phyloP scores from a whole-genome alignment of 2,113 vertebrate genomes.

The Tragelaphus strepsiceros region DNA sequence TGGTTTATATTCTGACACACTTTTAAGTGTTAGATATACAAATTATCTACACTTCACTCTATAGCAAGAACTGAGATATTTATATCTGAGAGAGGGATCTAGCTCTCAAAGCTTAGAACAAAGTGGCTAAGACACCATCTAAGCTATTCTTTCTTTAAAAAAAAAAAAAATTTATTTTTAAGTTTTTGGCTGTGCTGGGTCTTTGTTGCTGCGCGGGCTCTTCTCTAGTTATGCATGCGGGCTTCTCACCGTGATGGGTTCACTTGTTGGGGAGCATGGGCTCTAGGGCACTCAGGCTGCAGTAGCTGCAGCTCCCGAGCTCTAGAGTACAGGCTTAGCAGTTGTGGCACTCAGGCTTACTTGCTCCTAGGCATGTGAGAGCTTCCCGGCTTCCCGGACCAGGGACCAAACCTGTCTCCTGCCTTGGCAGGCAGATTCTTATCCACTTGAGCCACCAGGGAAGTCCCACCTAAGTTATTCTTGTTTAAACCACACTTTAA shows the following conservation, averaged over 20 bases:
- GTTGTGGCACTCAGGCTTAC: background rate
- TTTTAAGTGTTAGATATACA: background rate
- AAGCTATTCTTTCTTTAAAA: slow-evolving; percentile 13
- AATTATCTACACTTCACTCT: background rate
- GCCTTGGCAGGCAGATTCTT: background rate
- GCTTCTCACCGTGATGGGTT: background rate
- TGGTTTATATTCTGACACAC: slow-evolving; percentile 23
- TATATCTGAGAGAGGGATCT: background rate
- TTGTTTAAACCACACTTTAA: background rate
- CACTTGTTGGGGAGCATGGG: background rate
- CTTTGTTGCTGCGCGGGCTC: background rate
- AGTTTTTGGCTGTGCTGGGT: background rate
- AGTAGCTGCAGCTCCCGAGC: background rate
- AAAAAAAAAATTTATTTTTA: background rate
- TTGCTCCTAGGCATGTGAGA: background rate
- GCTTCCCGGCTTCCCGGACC: background rate
- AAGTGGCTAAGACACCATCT: background rate
- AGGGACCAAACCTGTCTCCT: background rate
- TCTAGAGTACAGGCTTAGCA: background rate
- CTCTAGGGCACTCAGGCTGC: background rate
- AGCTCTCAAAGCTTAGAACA: background rate
- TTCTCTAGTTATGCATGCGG: background rate
- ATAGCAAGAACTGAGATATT: background rate
- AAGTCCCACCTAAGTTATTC: background rate
- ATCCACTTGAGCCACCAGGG: background rate